A percentile compares a stretch with the other conserved stretches of the same genome.
These are phyloP conservation scores for Hirundo rustica DNA, from an alignment of 2,797 vertebrate species.

Conservation along the genomic window DNA sequence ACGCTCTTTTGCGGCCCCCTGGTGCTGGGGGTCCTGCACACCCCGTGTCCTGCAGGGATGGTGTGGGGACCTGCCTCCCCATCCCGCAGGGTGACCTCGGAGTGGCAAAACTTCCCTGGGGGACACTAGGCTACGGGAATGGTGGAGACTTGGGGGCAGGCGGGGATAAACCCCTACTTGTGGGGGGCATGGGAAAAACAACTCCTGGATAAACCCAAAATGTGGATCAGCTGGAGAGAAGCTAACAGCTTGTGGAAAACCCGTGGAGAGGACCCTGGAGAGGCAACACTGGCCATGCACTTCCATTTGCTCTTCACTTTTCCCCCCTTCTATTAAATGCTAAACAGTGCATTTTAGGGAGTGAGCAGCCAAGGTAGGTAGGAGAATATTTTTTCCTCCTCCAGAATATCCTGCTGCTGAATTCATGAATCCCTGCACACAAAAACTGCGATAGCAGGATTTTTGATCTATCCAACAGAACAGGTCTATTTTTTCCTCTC, in stretches of 20 bases:
- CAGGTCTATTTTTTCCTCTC: background rate
- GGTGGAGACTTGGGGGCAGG: background rate
- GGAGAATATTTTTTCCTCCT: background rate
- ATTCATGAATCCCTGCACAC: rapidly evolving
- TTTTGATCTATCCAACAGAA: background rate
- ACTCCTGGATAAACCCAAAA: background rate
- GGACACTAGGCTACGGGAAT: rapidly evolving
- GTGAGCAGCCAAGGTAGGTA: background rate
- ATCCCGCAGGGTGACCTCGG: rapidly evolving
- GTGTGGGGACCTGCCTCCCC: background rate
- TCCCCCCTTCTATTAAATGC: rapidly evolving
- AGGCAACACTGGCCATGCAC: rapidly evolving
- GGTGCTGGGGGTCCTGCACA: background rate
- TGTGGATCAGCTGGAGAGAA: background rate
- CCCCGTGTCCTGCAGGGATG: too few species aligned
- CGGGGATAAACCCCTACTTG: rapidly evolving
- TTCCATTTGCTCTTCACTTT: background rate
- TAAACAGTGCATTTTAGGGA: background rate
- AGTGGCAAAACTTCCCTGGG: background rate
- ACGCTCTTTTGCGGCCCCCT: rapidly evolving
- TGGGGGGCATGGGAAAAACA: background rate
- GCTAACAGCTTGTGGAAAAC: background rate
- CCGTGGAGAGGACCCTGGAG: rapidly evolving
- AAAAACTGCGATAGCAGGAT: background rate
- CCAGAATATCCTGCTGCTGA: background rate